phyloP scores from a whole-genome alignment of 1,140 invertebrate species.

The Octopus sinensis region DNA sequence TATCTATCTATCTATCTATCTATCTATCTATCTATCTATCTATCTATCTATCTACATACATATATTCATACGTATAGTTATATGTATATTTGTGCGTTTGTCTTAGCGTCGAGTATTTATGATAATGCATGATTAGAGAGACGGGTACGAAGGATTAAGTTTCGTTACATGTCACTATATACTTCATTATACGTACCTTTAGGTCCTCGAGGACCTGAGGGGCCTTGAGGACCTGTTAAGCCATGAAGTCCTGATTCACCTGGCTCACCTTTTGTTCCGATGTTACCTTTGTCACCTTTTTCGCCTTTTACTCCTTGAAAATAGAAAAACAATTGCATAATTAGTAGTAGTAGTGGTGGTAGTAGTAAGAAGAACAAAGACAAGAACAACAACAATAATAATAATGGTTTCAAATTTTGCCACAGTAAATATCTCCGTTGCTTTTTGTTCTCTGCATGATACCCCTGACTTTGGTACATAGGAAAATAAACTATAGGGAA shows the following conservation, averaged over 20 bases:
- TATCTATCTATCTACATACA: neutral
- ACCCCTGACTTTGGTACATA: no score
- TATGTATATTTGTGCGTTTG: neutral
- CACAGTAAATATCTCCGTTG: no score
- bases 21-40: neutral
- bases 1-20: neutral
- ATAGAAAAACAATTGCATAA: no score
- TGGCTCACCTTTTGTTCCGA: neutral
- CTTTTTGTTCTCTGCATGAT: no score
- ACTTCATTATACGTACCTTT: neutral
- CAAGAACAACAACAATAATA: no score
- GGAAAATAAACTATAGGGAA: no score
- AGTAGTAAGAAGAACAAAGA: no score
- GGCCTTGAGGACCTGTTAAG: neutral
- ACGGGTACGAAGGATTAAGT: no score
- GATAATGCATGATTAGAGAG: no score
- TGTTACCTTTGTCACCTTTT: slow-evolving; percentile 5
- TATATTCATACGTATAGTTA: neutral
- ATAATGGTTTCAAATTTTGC: no score
- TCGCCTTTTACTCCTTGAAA: neutral
- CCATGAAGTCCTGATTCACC: neutral
- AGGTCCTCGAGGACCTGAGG: neutral
- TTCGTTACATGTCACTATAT: no score
- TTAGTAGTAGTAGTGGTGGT: no score
- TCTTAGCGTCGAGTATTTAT: neutral